Evolutionary conservation across 2,797 vertebrate genomes (phyloP).

Genomic region (Anas georgica): DNA sequence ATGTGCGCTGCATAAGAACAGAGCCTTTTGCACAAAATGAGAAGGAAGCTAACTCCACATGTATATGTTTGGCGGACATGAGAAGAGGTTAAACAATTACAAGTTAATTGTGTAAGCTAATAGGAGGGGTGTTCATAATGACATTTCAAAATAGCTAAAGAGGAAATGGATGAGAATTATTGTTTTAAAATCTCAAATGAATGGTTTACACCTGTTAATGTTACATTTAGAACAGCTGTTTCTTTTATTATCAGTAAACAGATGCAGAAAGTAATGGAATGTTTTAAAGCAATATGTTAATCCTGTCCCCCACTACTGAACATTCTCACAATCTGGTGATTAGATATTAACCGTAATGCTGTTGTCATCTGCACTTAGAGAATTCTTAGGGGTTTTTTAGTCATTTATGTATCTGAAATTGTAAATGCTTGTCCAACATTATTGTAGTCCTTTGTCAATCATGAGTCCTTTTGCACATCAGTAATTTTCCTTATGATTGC

Average conservation of each 20-base stretch:
- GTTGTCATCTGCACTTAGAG: slow-evolving; percentile 73
- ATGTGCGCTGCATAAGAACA: slow-evolving; percentile 75
- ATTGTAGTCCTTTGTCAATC: not conserved
- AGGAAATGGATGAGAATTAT: slow-evolving; percentile 75
- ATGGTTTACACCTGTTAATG: slow-evolving; percentile 81
- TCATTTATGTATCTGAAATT: slow-evolving; percentile 11
- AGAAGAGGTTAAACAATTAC: slow-evolving; percentile 68
- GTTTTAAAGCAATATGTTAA: slow-evolving; percentile 84
- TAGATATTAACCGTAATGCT: slow-evolving; percentile 76
- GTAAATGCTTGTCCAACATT: not conserved
- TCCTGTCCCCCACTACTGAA: slow-evolving; percentile 79
- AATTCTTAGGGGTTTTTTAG: slow-evolving; percentile 47
- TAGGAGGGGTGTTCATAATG: slow-evolving; percentile 69
- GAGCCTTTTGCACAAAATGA: slow-evolving; percentile 69
- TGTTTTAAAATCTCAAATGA: slow-evolving; percentile 76
- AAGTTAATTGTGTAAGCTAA: slow-evolving; percentile 71
- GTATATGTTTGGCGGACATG: slow-evolving; percentile 61
- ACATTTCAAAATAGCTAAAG: slow-evolving; percentile 73
- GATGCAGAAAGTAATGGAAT: slow-evolving; percentile 84
- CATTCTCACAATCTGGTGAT: slow-evolving; percentile 77
- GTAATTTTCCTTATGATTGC: not conserved
- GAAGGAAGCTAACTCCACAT: slow-evolving; percentile 74
- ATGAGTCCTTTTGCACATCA: not conserved
- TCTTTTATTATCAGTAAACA: slow-evolving; percentile 86
- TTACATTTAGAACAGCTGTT: slow-evolving; percentile 82